Evolutionary conservation across 2,888 invertebrate species (phyloP).

Genomic region (Mesodorylaimus sp.): DNA sequence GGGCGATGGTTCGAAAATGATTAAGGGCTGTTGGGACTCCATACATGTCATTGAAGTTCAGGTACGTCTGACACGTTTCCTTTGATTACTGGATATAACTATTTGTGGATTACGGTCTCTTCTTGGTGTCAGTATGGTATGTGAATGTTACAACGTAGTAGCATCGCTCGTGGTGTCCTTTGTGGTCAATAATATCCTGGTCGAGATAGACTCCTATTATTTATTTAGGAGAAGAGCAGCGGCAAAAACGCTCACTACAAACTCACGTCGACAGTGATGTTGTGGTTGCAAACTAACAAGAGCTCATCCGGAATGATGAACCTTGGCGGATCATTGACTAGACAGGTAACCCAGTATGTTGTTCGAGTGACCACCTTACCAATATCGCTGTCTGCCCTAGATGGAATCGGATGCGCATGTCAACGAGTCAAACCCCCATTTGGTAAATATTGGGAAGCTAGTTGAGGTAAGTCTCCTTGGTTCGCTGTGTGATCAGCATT

Average conservation of each 20-base stretch:
- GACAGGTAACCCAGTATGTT: constrained; percentile 50
- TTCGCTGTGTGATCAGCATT: too few relatives aligned
- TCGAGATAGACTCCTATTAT: not conserved
- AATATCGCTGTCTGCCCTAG: constrained; percentile 36
- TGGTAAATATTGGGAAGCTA: constrained; percentile 94
- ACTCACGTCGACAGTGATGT: constrained; percentile 93
- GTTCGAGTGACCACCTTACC: not conserved
- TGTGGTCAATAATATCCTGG: too few relatives aligned
- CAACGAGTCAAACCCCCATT: constrained; percentile 82
- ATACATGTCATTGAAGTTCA: constrained; percentile 96
- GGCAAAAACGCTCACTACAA: constrained; percentile 91
- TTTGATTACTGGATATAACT: not conserved
- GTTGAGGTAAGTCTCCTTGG: constrained; percentile 58
- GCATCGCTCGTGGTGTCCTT: too few relatives aligned
- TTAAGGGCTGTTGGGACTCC: constrained; percentile 99
- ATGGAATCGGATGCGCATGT: constrained; percentile 74
- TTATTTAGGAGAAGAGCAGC: constrained; percentile 59
- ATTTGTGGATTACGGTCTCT: too few relatives aligned
- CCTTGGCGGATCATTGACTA: constrained; percentile 85
- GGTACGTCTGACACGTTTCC: constrained; percentile 28
- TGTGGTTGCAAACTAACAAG: constrained; percentile 85
- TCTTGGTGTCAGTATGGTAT: too few relatives aligned
- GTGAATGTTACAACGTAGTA: constrained; percentile 1
- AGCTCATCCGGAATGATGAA: constrained; percentile 91
- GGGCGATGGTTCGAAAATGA: constrained; percentile 91